Evolutionary conservation across 2,888 invertebrate species (phyloP), one percentile per base, ranked within the genome.

Genomic region (Fragum whitleyi): DNA sequence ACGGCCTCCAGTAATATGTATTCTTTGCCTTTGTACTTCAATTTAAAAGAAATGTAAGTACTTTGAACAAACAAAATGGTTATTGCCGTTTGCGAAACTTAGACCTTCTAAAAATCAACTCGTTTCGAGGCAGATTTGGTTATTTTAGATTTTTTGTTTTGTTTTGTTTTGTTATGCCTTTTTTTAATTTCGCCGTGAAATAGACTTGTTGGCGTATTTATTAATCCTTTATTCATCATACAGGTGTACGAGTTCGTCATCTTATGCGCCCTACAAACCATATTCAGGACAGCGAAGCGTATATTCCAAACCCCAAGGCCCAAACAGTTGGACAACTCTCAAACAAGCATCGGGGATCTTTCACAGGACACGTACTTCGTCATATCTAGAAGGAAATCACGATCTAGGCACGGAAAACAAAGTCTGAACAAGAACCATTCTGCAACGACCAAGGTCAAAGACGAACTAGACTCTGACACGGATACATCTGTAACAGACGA

Each of bases 231-330:
- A n/a, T n/a, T n/a, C n/a, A 36, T 36, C 3, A 36, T 72, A 39
- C 59, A 72, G 72, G n/a, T 59, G 19, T 72, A 51, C 23, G 72
- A 72, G 28, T 72, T 72, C 47, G 72, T 26, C 14, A 39, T 72
- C 6, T 9, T 72, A n/a, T 61, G 32, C 28, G 28, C 29, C 11
- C 42, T 72, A 5, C 72, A 72, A 21, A 59, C 57, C 3, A 59
- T 47, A 28, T 72, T 21, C 26, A 21, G 72, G 1, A 29, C 59
- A 21, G 26, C 61, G 1, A 72, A 72, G 23, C 42, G 72, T n/a
- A 32, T 72, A 9, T 47, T 72, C 42, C 39, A n/a, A 2, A 14
- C 14, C n/a, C n/a, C 21, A 9, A 65, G 16, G 14, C 36, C 29
- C 3, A 39, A 11, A 26, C 21, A 19, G 36, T 42, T 19, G n/a